Percentiles rank a stretch among this genome's conserved stretches.
Conservation (phyloP, 2,888 invertebrate genomes). For the Allophyes oxyacanthae region DNA sequence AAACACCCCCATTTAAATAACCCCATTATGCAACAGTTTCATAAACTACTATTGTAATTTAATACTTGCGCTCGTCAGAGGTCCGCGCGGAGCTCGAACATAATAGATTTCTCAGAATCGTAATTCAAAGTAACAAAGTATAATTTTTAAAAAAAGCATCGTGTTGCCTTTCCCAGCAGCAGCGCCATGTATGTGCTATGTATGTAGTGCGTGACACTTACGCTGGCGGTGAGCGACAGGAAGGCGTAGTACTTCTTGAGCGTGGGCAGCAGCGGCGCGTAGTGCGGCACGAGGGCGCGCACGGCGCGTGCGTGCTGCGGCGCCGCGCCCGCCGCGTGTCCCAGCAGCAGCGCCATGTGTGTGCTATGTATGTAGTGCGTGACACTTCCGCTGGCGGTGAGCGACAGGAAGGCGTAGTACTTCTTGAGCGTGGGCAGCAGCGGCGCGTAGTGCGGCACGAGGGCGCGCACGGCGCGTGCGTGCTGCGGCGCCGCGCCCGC, state of each 20-base stretch:
- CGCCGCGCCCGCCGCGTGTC: conserved; percentile 95
- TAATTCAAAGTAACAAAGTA: too few species aligned
- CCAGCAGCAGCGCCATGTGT: conserved; percentile 94
- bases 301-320: conserved; percentile 92
- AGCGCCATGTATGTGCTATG: conserved; percentile 89
- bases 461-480: conserved; percentile 92
- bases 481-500: conserved; percentile 94
- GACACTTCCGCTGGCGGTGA: conserved; percentile 94
- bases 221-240: conserved; percentile 96
- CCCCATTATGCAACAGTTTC: too few species aligned
- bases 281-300: conserved; percentile 93
- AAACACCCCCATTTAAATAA: too few species aligned
- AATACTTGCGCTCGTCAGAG: too few species aligned
- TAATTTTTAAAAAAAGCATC: too few species aligned
- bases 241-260: conserved; percentile 96
- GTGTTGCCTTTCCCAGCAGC: conserved; percentile 1
- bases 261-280: conserved; percentile 93
- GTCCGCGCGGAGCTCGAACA: too few species aligned
- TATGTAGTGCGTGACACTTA: conserved; percentile 82
- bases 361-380: conserved; percentile 67
- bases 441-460: conserved; percentile 93
- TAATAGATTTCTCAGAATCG: too few species aligned
- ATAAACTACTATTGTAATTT: too few species aligned
- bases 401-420: conserved; percentile 97
- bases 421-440: conserved; percentile 93